These are phyloP conservation scores for Caenorhabditis auriculariae DNA, from an alignment of 2,888 invertebrate genomes.

Conservation along the genomic window DNA sequence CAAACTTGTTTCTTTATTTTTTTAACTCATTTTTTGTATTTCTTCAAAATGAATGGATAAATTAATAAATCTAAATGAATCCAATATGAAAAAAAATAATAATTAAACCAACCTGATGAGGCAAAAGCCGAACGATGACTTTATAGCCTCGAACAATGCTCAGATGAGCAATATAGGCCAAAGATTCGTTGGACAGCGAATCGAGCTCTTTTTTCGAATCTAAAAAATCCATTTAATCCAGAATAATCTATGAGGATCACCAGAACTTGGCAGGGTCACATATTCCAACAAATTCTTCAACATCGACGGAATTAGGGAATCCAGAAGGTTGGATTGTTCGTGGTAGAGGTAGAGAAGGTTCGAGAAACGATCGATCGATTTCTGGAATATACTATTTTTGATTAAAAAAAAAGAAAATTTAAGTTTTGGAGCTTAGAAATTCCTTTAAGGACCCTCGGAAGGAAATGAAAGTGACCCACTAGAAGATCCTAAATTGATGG, in stretches of 20 bases:
- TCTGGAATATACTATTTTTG: no score
- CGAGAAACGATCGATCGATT: constrained; percentile 28
- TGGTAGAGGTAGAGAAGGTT: constrained; percentile 44
- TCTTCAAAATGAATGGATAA: no score
- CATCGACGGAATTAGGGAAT: constrained; percentile 42
- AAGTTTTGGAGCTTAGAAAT: no score
- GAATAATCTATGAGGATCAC: constrained; percentile 3
- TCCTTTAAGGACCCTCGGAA: no score
- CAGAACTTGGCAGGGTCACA: constrained; percentile 22
- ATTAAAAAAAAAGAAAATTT: no score
- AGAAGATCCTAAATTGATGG: no score
- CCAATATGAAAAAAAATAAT: background rate
- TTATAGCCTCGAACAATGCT: constrained; percentile 43
- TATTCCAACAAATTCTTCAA: constrained; percentile 33
- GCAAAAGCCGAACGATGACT: constrained; percentile 33
- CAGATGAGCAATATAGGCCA: constrained; percentile 28
- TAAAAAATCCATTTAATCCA: background rate
- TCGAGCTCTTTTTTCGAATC: constrained; percentile 3
- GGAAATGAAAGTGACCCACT: no score
- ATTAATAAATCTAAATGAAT: no score
- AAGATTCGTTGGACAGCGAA: constrained; percentile 16
- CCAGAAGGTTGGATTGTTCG: constrained; percentile 54
- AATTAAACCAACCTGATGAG: constrained; percentile 30
- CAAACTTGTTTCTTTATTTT: no score
- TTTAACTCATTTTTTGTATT: no score